Base-by-base conservation (phyloP, 2,888 invertebrate genomes). In the Drosophila cracens region DNA sequence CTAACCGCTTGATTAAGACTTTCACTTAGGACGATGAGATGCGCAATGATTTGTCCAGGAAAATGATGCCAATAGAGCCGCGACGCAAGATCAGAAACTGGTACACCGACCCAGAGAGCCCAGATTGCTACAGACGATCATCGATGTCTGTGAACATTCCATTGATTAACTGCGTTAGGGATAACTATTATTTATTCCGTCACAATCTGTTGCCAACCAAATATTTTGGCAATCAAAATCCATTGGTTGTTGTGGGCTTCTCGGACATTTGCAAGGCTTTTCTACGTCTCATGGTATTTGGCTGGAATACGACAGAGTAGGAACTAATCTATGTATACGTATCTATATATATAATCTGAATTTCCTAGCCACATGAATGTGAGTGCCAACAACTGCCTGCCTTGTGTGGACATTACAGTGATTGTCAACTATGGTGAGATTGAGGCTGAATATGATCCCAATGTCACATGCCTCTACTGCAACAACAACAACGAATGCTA, bases 61-160 rank as follows among this genome's bases (percentile, higher is more conserved):
- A 72, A n/a, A 92, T 91, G 91, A 89, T 91, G 82, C 91, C 91
- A 3, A 57, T 92, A 18, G 92, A 91, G 68, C 92, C 91, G 1
- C 72, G 82, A 0, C 81, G 83, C 16, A 74, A 79, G 53, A 78
- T 77, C 25, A 74, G 81, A 34, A 65, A 85, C 33, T 75, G 79
- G 59, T 90, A 87, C 16, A 57, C 57, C 0, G 51, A 67, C n/a
- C 25, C 58, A 5, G 16, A 10, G 2, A n/a, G 40, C 7, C 36
- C n/a, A 7, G 6, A 6, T 0, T 64, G 65, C 33, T 38, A 40
- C 10, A n/a, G 62, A 2, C 54, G 70, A 1, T 7, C 25, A 1
- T 68, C 63, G 2, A 11, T 1, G 0, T 18, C 13, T 0, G 21
- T 54, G 8, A 0, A 52, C 0, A 16, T 83, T n/a, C 49, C 65